These are phyloP conservation scores for Salmo trutta DNA, from an alignment of 2,797 vertebrate genomes.

Conservation along the genomic window DNA sequence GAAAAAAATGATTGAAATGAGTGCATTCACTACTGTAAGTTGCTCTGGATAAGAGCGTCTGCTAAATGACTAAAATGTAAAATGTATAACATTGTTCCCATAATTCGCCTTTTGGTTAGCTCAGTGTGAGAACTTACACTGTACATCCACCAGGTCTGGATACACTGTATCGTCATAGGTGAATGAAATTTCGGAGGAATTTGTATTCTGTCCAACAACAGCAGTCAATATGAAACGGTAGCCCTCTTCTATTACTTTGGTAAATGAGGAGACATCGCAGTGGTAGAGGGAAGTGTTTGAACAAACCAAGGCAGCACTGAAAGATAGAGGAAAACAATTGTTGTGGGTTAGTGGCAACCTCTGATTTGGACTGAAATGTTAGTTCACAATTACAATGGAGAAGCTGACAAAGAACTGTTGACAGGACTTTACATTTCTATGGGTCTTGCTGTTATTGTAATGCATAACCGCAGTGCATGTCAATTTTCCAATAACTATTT, in stretches of 20 bases:
- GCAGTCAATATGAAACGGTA: background rate
- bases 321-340: background rate
- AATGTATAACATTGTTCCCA: background rate
- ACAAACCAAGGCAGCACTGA: background rate
- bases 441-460: background rate
- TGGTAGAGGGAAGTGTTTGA: background rate
- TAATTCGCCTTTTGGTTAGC: background rate
- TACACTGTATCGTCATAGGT: background rate
- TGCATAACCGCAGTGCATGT: background rate
- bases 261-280: background rate
- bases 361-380: background rate
- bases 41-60: no score
- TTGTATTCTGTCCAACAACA: background rate
- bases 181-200: background rate
- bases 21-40: no score
- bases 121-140: background rate
- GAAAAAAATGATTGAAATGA: no score
- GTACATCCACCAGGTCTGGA: background rate
- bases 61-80: no score
- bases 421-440: background rate
- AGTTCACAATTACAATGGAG: background rate
- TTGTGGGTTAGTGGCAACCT: background rate
- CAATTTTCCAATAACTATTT: background rate
- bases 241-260: background rate
- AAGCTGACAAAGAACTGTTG: background rate